These are phyloP conservation scores for Chelonus formosanus DNA, from an alignment of 2,888 invertebrate genomes.

Conservation along the genomic window DNA sequence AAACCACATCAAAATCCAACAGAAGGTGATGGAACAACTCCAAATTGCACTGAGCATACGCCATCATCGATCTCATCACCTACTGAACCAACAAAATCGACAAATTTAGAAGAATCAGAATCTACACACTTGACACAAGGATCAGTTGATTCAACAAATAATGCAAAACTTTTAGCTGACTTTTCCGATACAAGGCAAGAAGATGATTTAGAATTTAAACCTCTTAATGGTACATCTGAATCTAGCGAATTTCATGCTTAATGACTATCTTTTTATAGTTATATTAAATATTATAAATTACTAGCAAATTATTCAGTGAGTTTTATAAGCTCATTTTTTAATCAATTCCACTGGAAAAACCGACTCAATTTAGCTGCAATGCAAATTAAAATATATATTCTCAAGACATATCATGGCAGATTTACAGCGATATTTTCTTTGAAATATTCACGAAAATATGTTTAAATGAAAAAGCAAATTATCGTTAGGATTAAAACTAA, in stretches of 20 bases:
- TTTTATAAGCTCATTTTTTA: background rate
- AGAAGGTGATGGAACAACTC: constrained; percentile 54
- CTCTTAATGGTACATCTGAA: constrained; percentile 44
- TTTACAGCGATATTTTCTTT: too few species aligned
- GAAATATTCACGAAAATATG: too few species aligned
- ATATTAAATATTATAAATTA: constrained; percentile 12
- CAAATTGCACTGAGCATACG: constrained; percentile 55
- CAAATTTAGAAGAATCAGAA: constrained; percentile 57
- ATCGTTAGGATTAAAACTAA: too few species aligned
- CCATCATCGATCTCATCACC: constrained; percentile 60
- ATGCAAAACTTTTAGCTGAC: constrained; percentile 45
- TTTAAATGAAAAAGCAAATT: too few species aligned
- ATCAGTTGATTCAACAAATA: constrained; percentile 45
- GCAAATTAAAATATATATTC: too few species aligned
- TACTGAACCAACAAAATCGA: constrained; percentile 58
- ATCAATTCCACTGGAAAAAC: background rate
- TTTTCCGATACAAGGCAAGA: constrained; percentile 58
- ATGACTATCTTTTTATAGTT: constrained; percentile 41
- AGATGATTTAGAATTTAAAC: constrained; percentile 51
- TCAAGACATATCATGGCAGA: too few species aligned
- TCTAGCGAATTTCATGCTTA: constrained; percentile 52
- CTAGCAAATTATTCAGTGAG: constrained; percentile 18
- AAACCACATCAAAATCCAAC: constrained; percentile 67
- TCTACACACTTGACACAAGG: constrained; percentile 52
- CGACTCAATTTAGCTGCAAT: too few species aligned